Evolutionary conservation across 2,797 vertebrate species (phyloP), one percentile per base, ranked within the genome.

Genomic region (Pantherophis alleghaniensis): DNA sequence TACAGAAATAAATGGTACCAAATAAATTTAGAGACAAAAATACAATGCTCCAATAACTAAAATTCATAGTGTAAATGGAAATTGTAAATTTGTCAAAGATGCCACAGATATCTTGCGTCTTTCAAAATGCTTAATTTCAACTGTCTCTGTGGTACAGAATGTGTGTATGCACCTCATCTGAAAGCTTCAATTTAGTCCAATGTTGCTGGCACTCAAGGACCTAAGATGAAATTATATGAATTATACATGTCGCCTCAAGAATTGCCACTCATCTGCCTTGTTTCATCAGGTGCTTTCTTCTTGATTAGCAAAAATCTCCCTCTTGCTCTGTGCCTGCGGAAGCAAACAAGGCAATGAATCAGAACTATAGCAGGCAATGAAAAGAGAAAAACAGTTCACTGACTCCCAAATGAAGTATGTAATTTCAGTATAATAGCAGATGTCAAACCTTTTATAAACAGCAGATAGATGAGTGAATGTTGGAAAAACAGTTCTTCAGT

Each of bases 361-460:
- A 90, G 57, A 92, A 92, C 11, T 4, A 42, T 55, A 86, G 16
- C 89, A 87, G 92, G 13, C 91, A 79, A n/a, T 86, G 88, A 87
- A 57, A 47, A n/a, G 51, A 89, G 86, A 89, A 92, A 89, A 91
- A 91, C 79, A 83, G 88, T 86, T 66, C 88, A 90, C 20, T 87
- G 92, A 90, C 51, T 56, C 79, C 32, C n/a, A 87, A 87, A 66
- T 60, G 14, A 93, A 53, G 59, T 83, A 83, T 93, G 32, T 69
- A 87, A 93, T 93, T 93, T 90, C n/a, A 32, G 63, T 86, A 86
- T 86, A 92, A 90, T 86, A n/a, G n/a, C 89, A 86, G 79, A 89
- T 93, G 92, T 93, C 89, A 93, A 89, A 83, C 10, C 60, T 90
- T 87, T 93, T 61, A 66, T 79, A 93, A 87, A 90, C 79, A 90